Percentiles rank a stretch among this genome's conserved stretches.
Evolutionary conservation across 2,888 invertebrate species (phyloP).

Genomic region (Koerneria pararmatus): DNA sequence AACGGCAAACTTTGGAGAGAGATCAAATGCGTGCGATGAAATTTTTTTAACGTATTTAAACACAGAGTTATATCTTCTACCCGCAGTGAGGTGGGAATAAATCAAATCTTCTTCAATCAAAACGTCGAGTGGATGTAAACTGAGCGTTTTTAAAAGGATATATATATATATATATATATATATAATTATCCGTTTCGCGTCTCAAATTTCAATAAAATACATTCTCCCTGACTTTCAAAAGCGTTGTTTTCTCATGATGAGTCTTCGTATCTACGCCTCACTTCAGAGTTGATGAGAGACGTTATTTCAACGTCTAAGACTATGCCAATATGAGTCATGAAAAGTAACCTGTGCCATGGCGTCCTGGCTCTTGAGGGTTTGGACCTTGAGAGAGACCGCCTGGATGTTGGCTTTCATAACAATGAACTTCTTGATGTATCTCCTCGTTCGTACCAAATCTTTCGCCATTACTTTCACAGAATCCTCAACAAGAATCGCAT

Average conservation of each 20-base stretch:
- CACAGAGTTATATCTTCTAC: no score
- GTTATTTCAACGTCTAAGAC: neutral
- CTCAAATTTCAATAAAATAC: no score
- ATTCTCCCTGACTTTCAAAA: no score
- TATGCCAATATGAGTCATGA: neutral
- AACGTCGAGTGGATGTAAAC: neutral
- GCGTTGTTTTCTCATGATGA: no score
- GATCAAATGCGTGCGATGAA: neutral
- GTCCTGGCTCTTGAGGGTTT: slow-evolving; percentile 93
- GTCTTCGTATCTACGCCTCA: no score
- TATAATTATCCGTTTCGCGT: neutral
- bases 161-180: no score
- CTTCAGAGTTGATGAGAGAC: no score
- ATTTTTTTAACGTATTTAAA: neutral
- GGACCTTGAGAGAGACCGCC: slow-evolving; percentile 91
- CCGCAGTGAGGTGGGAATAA: no score
- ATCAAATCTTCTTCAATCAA: no score
- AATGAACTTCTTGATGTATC: slow-evolving; percentile 94
- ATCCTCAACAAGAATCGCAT: slow-evolving; percentile 75
- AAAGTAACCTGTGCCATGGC: slow-evolving; percentile 79
- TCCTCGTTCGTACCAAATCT: slow-evolving; percentile 89
- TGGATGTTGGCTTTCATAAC: slow-evolving; percentile 94
- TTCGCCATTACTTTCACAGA: slow-evolving; percentile 99
- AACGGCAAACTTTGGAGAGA: no score
- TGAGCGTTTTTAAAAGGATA: neutral